Conservation (phyloP, 2,113 vertebrate species). For the Syrmaticus mikado region DNA sequence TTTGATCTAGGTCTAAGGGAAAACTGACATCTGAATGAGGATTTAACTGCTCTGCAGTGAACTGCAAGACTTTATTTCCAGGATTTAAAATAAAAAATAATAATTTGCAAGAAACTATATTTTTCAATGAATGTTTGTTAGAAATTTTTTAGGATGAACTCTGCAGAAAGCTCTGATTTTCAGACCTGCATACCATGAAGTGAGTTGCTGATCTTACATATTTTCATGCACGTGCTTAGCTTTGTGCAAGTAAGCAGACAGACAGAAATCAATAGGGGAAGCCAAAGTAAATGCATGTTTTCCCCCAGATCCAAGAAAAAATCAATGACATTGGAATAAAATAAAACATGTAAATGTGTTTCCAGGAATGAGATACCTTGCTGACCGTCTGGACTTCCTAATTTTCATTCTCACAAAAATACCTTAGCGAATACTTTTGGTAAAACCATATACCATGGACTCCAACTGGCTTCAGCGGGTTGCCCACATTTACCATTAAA, state of each 20-base stretch:
- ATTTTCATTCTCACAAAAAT: neutral
- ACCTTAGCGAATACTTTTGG: conserved; percentile 30
- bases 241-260: neutral
- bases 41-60: neutral
- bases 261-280: neutral
- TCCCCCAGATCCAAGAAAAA: neutral
- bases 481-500: neutral
- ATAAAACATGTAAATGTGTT: neutral
- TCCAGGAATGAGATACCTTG: neutral
- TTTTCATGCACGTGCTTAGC: neutral
- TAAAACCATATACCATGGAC: neutral
- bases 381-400: neutral
- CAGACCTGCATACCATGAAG: neutral
- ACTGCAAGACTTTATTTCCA: neutral
- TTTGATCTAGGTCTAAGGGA: neutral
- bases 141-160: neutral
- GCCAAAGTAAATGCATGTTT: neutral
- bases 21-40: neutral
- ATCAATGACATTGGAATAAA: neutral
- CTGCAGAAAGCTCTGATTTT: neutral
- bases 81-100: neutral
- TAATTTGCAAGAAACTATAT: neutral
- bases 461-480: neutral
- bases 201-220: neutral
- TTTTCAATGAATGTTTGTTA: neutral